These are phyloP conservation scores for Resseliella maxima DNA, from an alignment of 2,888 invertebrate species.

Conservation along the genomic window DNA sequence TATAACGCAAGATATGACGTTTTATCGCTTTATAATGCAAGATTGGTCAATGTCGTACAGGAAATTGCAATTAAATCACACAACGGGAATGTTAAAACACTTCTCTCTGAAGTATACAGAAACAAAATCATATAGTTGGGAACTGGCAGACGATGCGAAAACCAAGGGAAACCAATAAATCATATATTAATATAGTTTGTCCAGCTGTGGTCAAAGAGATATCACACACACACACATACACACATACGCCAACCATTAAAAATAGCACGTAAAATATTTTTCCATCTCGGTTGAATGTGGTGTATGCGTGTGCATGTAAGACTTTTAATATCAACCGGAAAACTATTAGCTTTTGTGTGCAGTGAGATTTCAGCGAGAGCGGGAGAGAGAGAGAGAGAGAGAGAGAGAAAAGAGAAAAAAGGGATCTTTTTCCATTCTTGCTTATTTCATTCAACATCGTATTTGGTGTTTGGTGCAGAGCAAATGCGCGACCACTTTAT, in stretches of 20 bases:
- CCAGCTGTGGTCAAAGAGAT: conserved; percentile 51
- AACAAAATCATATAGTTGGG: not conserved
- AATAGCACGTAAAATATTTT: conserved; percentile 40
- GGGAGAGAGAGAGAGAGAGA: too few relatives aligned
- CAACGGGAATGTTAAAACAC: conserved; percentile 27
- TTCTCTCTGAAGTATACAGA: conserved; percentile 26
- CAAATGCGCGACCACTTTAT: conserved; percentile 31
- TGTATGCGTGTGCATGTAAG: not conserved
- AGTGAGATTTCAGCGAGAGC: not conserved
- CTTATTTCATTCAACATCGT: not conserved
- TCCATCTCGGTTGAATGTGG: not conserved
- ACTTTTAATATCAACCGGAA: conserved; percentile 28
- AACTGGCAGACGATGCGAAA: not conserved
- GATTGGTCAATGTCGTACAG: not conserved
- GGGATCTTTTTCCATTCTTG: not conserved
- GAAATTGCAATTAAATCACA: conserved; percentile 50
- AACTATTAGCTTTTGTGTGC: not conserved
- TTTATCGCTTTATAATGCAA: conserved; percentile 7
- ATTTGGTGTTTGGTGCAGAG: not conserved
- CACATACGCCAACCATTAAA: not conserved
- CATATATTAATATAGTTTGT: conserved; percentile 53
- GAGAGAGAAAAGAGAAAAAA: too few relatives aligned
- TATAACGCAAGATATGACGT: too few relatives aligned
- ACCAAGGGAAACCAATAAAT: conserved; percentile 25
- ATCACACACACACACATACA: conserved; percentile 15